Base-by-base conservation (phyloP, 23 tunicate species). In the Halocynthia roretzi region DNA sequence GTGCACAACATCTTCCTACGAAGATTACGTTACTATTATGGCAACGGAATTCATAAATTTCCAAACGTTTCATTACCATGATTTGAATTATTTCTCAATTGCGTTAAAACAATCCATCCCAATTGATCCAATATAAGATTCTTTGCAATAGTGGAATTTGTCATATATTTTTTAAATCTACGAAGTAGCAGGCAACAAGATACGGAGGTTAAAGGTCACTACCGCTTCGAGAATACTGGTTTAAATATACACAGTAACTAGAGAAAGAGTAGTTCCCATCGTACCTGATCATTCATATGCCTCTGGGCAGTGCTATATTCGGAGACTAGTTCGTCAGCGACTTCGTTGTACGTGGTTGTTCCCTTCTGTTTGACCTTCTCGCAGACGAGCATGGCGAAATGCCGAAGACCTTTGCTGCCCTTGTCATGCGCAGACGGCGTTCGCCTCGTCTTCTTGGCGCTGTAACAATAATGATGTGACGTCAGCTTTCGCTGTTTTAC, bases 271-370 rank as follows among this genome's bases (percentile, higher is more conserved):
- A 58, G 17, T 58, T 31, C 44, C 44, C 44, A 31, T 31, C 44
- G 56, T 74, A 74, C 78, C 78, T 74, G 78, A 54, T 74, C 78
- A 74, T 74, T 74, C 67, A 74, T 14, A 74, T 51, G 85, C 53
- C 80, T 78, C 56, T 92, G 98, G 15, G 84, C 50, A 20, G 86
- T 90, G 20, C 86, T 73, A 53, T 85, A 92, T 31, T 96, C 99
- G 20, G 96, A 70, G 23, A 96, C 99, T 51, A 96, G 74, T 65
- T 96, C 99, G 62, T 96, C 96, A 11, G 99, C 99, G 19, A 96
- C 99, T 56, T 96, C 99, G 80, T 85, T 90, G 82, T 96, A 96
- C 31, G 99, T 96, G 8, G 99, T 96, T 23, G 97, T 87, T 52
- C 78, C 88, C 68, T 96, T 96, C 61, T 90, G 86, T 76, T 85